phyloP scores from a whole-genome alignment of 2,113 vertebrate species.

The Empidonax alnorum region DNA sequence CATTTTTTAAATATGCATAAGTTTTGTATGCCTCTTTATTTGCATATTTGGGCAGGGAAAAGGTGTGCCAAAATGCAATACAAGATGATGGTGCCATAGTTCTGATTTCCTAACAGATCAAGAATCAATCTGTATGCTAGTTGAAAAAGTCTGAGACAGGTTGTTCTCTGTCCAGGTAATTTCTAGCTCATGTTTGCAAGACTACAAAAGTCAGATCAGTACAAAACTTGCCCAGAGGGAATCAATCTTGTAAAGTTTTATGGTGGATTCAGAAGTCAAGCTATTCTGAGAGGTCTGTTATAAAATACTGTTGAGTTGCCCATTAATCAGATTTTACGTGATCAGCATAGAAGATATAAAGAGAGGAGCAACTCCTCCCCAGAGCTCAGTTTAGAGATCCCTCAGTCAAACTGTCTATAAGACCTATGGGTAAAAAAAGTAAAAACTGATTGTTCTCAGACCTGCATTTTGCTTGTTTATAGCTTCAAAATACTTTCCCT shows the following conservation, averaged over 20 bases:
- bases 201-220: neutral
- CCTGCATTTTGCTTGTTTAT: neutral
- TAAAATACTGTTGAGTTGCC: neutral
- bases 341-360: neutral
- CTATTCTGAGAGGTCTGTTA: neutral
- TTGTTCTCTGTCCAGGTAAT: neutral
- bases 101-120: neutral
- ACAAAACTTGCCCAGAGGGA: neutral
- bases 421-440: neutral
- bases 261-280: neutral
- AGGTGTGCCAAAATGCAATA: neutral
- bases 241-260: neutral
- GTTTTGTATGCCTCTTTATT: neutral
- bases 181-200: neutral
- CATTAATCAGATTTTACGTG: neutral
- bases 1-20: neutral
- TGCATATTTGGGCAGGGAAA: neutral
- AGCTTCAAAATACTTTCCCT: neutral
- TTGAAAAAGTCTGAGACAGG: neutral
- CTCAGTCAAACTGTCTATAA: neutral
- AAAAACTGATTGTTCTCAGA: neutral
- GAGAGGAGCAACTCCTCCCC: neutral
- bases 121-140: neutral
- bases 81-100: neutral
- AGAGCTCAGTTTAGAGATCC: neutral